Percentiles rank a stretch among this genome's conserved stretches.
Conservation (phyloP, 1,140 invertebrate species). For the Microplitis mediator region DNA sequence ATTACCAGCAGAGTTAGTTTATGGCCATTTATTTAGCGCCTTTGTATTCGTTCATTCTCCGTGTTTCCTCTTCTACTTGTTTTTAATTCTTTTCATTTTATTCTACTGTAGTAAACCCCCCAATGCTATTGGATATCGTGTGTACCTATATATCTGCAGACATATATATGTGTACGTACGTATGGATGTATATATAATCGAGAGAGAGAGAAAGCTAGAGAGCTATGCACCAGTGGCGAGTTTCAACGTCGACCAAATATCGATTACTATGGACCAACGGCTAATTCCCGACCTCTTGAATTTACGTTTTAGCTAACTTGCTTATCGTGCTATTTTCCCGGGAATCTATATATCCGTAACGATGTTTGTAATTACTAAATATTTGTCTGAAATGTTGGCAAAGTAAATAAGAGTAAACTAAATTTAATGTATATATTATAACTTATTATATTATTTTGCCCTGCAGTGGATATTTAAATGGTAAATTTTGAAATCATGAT, state of each 20-base stretch:
- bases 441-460: neutral
- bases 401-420: neutral
- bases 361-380: slow-evolving; percentile 18
- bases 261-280: slow-evolving; percentile 24
- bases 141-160: neutral
- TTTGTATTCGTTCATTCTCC: slow-evolving; percentile 6
- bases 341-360: neutral
- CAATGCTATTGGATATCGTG: neutral
- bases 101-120: neutral
- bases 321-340: slow-evolving; percentile 25
- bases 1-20: neutral
- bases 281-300: slow-evolving; percentile 29
- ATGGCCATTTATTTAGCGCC: neutral
- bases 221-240: neutral
- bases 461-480: neutral
- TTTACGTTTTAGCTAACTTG: slow-evolving; percentile 32
- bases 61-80: slow-evolving; percentile 13
- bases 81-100: slow-evolving; percentile 13
- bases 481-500: no score
- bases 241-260: slow-evolving; percentile 27
- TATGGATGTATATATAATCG: neutral
- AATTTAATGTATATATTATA: slow-evolving; percentile 7
- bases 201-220: neutral
- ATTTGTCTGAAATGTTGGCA: neutral
- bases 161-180: neutral